These are phyloP conservation scores for Acanthis flammea DNA, from an alignment of 2,797 vertebrate species.

Conservation along the genomic window DNA sequence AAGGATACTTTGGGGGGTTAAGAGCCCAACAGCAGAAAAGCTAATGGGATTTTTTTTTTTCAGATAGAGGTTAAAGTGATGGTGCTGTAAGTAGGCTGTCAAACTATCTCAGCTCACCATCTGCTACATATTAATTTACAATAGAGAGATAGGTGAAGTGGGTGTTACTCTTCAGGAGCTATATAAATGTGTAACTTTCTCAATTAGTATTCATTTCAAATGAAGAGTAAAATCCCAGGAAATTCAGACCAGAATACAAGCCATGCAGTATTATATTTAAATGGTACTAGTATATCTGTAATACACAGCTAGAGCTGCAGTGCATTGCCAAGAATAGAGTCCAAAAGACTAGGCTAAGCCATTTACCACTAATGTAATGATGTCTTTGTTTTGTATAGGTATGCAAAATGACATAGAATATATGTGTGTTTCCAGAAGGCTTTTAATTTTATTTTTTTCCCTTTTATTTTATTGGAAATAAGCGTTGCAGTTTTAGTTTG, in stretches of 20 bases:
- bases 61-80: constrained; percentile 60
- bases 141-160: constrained; percentile 48
- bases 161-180: constrained; percentile 27
- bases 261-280: constrained; percentile 12
- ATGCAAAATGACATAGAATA: background rate
- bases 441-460: background rate
- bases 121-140: constrained; percentile 68
- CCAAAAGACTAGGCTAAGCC: background rate
- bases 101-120: constrained; percentile 65
- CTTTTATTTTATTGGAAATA: background rate
- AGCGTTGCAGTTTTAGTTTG: background rate
- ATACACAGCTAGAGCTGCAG: background rate
- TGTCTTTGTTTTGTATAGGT: constrained; percentile 10
- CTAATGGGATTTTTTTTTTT: constrained; percentile 68
- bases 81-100: constrained; percentile 64
- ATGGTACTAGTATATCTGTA: background rate
- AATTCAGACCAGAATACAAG: background rate
- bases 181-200: constrained; percentile 51
- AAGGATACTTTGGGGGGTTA: constrained; percentile 59
- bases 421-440: background rate
- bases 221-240: constrained; percentile 42
- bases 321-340: background rate
- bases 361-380: background rate
- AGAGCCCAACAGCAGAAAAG: constrained; percentile 65
- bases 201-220: constrained; percentile 52